Conservation (phyloP, 23 tunicate species). For the Styela plicata region DNA sequence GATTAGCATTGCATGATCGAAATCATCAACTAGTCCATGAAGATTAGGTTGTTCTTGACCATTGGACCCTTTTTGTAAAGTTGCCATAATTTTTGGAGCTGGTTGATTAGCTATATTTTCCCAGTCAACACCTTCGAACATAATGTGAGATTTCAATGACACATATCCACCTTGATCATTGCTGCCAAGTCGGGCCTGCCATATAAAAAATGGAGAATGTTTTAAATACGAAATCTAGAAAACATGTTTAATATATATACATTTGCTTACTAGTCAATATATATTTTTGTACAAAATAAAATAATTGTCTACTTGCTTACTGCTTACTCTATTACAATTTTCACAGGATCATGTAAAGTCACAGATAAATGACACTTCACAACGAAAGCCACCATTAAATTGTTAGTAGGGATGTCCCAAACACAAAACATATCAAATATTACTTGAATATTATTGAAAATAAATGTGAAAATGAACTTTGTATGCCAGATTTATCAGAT, state of each 20-base stretch:
- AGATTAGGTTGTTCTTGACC: constrained; percentile 40
- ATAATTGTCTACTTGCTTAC: constrained; percentile 9
- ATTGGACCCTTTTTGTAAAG: constrained; percentile 30
- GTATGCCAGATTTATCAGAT: too few species aligned
- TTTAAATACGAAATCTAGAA: neutral
- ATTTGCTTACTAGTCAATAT: neutral
- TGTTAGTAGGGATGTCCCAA: too few species aligned
- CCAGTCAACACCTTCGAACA: constrained; percentile 30
- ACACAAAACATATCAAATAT: too few species aligned
- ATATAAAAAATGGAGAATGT: neutral
- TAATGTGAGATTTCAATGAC: constrained; percentile 12
- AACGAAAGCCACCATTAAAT: too few species aligned
- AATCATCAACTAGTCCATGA: constrained; percentile 44
- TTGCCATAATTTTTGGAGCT: constrained; percentile 23
- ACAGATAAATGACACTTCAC: too few species aligned
- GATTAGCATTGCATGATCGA: constrained; percentile 59
- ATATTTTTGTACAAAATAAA: neutral
- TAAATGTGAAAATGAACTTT: too few species aligned
- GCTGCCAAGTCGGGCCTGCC: constrained; percentile 8
- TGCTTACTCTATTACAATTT: too few species aligned
- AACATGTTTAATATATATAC: neutral
- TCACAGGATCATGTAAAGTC: too few species aligned
- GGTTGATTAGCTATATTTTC: constrained; percentile 17
- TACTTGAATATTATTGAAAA: too few species aligned
- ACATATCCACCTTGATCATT: constrained; percentile 5